Base-by-base conservation (phyloP, 92 coral and sea anemone species). In the Pocillopora grandis region DNA sequence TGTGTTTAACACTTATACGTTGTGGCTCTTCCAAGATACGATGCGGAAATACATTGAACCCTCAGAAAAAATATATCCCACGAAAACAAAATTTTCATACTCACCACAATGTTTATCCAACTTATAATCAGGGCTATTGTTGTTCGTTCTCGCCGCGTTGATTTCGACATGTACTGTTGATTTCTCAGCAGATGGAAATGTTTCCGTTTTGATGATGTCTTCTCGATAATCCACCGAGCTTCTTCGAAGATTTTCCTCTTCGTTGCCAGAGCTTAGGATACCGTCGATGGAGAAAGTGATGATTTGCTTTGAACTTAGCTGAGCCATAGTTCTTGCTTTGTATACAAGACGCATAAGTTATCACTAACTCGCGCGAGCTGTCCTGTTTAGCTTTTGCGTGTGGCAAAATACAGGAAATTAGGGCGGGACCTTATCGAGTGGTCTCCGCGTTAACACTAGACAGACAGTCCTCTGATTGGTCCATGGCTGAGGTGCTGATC, bases 371-470 rank as follows among this genome's bases (percentile, higher is more conserved):
- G 82, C 62, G 58, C 49, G 57, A 62, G 75, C 77, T 84, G 67
- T 76, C 36, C 33, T 48, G 56, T 70, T 63, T 58, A 64, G 81
- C 31, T 66, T 68, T 61, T 72, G 94, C 90, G 94, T 91, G 94
- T 91, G 92, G 94, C 92, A 86, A 74, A 80, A 84, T 19, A 78
- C 95, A 93, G 98, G 95, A 94, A 81, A 87, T 77, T 74, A 81
- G 94, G 98, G 95, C 95, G 98, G 98, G 87, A 76, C 95, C 78
- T 70, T 78, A 68, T 89, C 87, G 88, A 94, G 94, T 90, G 95
- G 90, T 84, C 83, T 84, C 62, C 87, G 78, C 90, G 87, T 79
- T 94, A 94, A 94, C 98, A 94, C 93, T 92, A 89, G 89, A 89
- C 98, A 94, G 98, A 85, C 93, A 79, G 89, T 58, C 60, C 65